Conservation (phyloP, 92 coral and sea anemone genomes). For the Phenganax subtilis region DNA sequence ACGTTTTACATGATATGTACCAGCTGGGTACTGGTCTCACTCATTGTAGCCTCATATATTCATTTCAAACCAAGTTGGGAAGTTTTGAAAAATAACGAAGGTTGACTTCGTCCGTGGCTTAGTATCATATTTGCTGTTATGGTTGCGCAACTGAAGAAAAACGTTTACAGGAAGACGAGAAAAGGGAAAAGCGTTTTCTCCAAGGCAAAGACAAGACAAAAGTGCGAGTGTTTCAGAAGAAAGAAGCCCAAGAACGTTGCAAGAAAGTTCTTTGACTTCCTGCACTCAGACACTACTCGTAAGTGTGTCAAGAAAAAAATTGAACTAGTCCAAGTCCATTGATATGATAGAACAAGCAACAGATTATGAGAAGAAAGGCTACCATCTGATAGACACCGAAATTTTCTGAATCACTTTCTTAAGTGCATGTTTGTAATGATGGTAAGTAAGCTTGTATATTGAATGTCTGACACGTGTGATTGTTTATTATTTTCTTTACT, state of each 20-base stretch:
- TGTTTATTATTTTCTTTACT: neutral
- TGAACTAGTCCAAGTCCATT: conserved; percentile 19
- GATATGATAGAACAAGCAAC: conserved; percentile 9
- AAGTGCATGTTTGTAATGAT: conserved; percentile 48
- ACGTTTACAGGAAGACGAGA: conserved; percentile 46
- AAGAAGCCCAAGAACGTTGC: conserved; percentile 7
- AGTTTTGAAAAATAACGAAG: no score
- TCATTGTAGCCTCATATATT: no score
- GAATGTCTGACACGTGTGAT: neutral
- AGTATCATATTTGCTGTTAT: neutral
- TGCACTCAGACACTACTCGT: conserved; percentile 47
- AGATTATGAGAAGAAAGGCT: conserved; percentile 42
- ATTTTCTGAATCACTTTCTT: conserved; percentile 44
- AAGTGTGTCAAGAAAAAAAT: conserved; percentile 42
- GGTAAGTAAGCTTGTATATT: conserved; percentile 41
- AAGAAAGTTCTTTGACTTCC: conserved; percentile 41
- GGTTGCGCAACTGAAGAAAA: neutral
- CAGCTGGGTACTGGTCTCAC: no score
- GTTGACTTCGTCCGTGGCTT: neutral
- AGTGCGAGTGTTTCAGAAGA: conserved; percentile 17
- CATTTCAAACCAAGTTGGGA: no score
- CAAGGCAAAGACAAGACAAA: conserved; percentile 45
- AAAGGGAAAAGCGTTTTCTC: conserved; percentile 51
- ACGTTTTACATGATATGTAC: no score
- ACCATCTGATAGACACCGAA: conserved; percentile 12